phyloP scores from a whole-genome alignment of 2,113 vertebrate genomes.

The Brachyhypopomus occidentalis region DNA sequence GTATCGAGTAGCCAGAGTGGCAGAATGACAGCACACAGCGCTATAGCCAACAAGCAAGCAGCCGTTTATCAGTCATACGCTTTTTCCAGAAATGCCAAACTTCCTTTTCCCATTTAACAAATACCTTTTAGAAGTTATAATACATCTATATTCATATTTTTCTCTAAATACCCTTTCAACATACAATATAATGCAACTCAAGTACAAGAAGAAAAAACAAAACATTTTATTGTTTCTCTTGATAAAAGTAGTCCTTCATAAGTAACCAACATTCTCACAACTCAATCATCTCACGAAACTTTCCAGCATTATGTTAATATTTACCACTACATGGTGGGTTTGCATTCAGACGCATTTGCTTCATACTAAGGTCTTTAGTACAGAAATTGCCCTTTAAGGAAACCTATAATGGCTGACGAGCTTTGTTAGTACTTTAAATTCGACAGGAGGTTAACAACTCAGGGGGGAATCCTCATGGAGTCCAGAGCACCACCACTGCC shows the following conservation, averaged over 20 bases:
- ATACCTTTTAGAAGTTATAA: slow-evolving; percentile 88
- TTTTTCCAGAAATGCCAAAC: slow-evolving; percentile 84
- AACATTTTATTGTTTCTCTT: slow-evolving; percentile 80
- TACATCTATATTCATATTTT: slow-evolving; percentile 91
- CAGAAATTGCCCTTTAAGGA: slow-evolving; percentile 62
- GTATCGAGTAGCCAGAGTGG: slow-evolving; percentile 81
- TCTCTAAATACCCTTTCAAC: slow-evolving; percentile 90
- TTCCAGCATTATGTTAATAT: slow-evolving; percentile 68
- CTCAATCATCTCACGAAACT: slow-evolving; percentile 79
- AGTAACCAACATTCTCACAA: slow-evolving; percentile 72
- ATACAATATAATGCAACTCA: slow-evolving; percentile 89
- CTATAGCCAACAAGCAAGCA: slow-evolving; percentile 87
- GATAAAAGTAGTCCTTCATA: slow-evolving; percentile 82
- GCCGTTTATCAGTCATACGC: slow-evolving; percentile 74
- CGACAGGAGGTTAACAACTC: slow-evolving; percentile 51
- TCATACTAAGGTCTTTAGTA: slow-evolving; percentile 71
- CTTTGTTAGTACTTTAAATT: slow-evolving; percentile 64
- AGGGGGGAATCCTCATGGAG: slow-evolving; percentile 48
- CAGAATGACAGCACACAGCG: slow-evolving; percentile 84
- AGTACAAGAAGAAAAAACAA: slow-evolving; percentile 67
- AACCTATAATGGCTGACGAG: slow-evolving; percentile 67
- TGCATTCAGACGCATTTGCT: slow-evolving; percentile 71
- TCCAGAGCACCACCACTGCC: slow-evolving; percentile 81
- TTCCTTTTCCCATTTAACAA: slow-evolving; percentile 79
- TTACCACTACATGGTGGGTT: slow-evolving; percentile 62